These are phyloP conservation scores for Centrocercus urophasianus DNA, from an alignment of 2,113 vertebrate species.

Conservation along the genomic window DNA sequence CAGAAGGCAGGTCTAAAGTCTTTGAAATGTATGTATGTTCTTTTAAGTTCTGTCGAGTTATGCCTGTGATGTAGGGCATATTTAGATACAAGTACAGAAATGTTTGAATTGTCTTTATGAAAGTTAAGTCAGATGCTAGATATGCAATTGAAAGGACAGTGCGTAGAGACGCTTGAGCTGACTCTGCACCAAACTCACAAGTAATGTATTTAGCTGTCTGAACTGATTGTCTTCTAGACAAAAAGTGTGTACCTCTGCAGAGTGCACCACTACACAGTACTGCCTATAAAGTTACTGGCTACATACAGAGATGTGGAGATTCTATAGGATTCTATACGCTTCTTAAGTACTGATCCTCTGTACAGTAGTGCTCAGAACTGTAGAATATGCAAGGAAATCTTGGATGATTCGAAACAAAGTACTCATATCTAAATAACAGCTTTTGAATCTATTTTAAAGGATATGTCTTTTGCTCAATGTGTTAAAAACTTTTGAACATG, in stretches of 20 bases:
- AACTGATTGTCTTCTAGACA: background rate
- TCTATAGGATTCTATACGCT: accelerated
- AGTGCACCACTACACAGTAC: background rate
- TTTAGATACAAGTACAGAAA: background rate
- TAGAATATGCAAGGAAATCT: background rate
- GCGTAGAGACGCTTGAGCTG: background rate
- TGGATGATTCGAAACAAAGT: background rate
- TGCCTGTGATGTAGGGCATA: background rate
- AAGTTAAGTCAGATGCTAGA: background rate
- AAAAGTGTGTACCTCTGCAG: background rate
- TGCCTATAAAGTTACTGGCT: background rate
- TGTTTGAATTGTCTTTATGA: background rate
- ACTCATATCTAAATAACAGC: background rate
- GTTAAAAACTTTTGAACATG: background rate
- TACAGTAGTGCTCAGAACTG: accelerated
- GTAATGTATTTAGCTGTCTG: background rate
- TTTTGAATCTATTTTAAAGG: background rate
- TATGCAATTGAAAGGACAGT: background rate
- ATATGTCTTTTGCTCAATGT: background rate
- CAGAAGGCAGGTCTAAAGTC: background rate
- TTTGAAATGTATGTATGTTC: background rate
- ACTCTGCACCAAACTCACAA: background rate
- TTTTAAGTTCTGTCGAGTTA: background rate
- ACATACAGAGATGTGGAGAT: background rate
- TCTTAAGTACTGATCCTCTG: background rate